Percentiles rank a stretch among this genome's conserved stretches.
Evolutionary conservation across 2,113 vertebrate species (phyloP).

Genomic region (Cololabis saira): DNA sequence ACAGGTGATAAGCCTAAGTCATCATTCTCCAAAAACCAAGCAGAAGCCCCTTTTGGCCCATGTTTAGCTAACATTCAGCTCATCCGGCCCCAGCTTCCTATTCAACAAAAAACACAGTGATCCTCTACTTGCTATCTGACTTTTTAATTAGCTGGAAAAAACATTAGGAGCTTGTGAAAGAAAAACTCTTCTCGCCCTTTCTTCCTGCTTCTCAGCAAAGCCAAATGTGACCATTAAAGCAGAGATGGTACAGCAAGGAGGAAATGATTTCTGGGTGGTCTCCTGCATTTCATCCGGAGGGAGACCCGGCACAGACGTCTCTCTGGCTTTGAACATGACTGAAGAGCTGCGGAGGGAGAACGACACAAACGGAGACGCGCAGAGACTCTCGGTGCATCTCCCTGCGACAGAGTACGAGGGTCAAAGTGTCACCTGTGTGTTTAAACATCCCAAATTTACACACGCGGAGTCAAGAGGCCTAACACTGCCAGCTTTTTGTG

Average conservation of each 20-base stretch:
- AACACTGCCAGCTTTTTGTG: slow-evolving; percentile 70
- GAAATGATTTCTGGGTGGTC: slow-evolving; percentile 68
- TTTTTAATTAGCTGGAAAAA: slow-evolving; percentile 67
- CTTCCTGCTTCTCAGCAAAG: slow-evolving; percentile 61
- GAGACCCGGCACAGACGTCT: slow-evolving; percentile 70
- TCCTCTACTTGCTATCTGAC: slow-evolving; percentile 47
- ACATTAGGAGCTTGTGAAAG: slow-evolving; percentile 49
- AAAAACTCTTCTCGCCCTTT: slow-evolving; percentile 53
- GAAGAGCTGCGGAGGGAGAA: slow-evolving; percentile 33
- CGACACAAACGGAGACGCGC: slow-evolving; percentile 23
- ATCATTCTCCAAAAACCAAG: slow-evolving; percentile 54
- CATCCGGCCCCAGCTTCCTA: slow-evolving; percentile 60
- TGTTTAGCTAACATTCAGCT: slow-evolving; percentile 54
- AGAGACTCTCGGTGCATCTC: slow-evolving; percentile 48
- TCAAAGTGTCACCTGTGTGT: slow-evolving; percentile 66
- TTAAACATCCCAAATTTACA: slow-evolving; percentile 68
- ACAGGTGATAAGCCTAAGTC: slow-evolving; percentile 73
- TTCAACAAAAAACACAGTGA: slow-evolving; percentile 54
- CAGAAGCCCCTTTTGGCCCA: slow-evolving; percentile 45
- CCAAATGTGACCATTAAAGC: slow-evolving; percentile 72
- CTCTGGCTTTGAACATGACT: slow-evolving; percentile 57
- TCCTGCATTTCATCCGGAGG: slow-evolving; percentile 74
- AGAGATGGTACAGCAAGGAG: slow-evolving; percentile 54
- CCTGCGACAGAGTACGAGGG: slow-evolving; percentile 53
- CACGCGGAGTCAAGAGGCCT: slow-evolving; percentile 25